Conservation (phyloP, 2,888 invertebrate genomes). For the Cryptocheilus praepositus region DNA sequence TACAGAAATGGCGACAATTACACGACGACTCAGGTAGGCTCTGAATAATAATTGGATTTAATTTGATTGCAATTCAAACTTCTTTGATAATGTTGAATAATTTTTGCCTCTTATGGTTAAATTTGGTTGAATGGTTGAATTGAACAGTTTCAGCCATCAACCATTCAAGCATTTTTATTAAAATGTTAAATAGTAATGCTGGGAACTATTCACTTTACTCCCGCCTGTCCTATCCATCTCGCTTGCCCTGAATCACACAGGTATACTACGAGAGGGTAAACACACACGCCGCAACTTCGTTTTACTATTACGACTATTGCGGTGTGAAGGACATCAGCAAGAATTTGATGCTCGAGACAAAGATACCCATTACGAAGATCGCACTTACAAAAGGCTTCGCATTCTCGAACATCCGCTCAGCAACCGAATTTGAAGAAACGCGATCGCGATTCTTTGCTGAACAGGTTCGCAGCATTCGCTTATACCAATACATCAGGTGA, state of each 20-base stretch:
- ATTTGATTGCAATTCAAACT: too few species aligned
- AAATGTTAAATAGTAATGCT: too few species aligned
- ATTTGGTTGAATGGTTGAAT: too few species aligned
- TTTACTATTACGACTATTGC: constrained; percentile 86
- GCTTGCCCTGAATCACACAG: constrained; percentile 75
- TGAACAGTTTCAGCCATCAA: too few species aligned
- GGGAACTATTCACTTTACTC: too few species aligned
- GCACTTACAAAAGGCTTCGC: constrained; percentile 87
- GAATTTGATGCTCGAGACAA: constrained; percentile 81
- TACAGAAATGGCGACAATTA: constrained; percentile 89
- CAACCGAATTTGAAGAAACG: constrained; percentile 89
- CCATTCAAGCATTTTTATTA: too few species aligned
- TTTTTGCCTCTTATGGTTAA: too few species aligned
- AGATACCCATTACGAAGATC: constrained; percentile 85
- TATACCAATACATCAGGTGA: not conserved
- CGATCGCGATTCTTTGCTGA: constrained; percentile 86
- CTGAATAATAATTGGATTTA: not conserved
- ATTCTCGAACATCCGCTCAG: constrained; percentile 86
- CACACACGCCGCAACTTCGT: constrained; percentile 85
- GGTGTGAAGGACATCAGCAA: constrained; percentile 86
- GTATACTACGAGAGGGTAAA: constrained; percentile 90
- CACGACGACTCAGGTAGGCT: constrained; percentile 84
- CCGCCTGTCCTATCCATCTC: too few species aligned
- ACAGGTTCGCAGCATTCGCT: constrained; percentile 72
- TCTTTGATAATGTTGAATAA: too few species aligned